Conservation (phyloP, 2,113 vertebrate genomes). For the Vireo altiloquus region DNA sequence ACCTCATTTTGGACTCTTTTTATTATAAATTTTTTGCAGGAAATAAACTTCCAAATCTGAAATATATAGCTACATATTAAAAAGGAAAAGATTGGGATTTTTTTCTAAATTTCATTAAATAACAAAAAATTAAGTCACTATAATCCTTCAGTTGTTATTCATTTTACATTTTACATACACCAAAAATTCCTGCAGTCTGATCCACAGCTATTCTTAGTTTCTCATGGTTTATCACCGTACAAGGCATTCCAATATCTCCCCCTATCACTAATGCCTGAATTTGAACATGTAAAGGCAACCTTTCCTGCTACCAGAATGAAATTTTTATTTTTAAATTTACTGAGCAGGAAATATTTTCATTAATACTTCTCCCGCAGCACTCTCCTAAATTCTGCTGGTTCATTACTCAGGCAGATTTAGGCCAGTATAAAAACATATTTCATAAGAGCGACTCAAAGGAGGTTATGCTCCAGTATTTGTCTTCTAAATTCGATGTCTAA, state of each 20-base stretch:
- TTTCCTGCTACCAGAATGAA: neutral
- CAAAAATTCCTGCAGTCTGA: neutral
- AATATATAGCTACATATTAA: neutral
- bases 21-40: neutral
- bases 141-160: neutral
- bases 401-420: neutral
- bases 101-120: neutral
- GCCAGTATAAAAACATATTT: neutral
- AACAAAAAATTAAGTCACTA: neutral
- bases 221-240: neutral
- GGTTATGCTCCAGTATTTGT: neutral
- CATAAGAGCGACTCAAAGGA: neutral
- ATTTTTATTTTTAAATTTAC: neutral
- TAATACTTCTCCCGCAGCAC: neutral
- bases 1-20: neutral
- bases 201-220: neutral
- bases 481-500: neutral
- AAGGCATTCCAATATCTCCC: neutral
- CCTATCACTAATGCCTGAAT: neutral
- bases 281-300: neutral
- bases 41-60: neutral
- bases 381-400: neutral
- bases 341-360: neutral
- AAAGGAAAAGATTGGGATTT: neutral
- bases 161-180: neutral